These are phyloP conservation scores for Buphagus erythrorhynchus DNA, from an alignment of 2,797 vertebrate species.

Conservation along the genomic window DNA sequence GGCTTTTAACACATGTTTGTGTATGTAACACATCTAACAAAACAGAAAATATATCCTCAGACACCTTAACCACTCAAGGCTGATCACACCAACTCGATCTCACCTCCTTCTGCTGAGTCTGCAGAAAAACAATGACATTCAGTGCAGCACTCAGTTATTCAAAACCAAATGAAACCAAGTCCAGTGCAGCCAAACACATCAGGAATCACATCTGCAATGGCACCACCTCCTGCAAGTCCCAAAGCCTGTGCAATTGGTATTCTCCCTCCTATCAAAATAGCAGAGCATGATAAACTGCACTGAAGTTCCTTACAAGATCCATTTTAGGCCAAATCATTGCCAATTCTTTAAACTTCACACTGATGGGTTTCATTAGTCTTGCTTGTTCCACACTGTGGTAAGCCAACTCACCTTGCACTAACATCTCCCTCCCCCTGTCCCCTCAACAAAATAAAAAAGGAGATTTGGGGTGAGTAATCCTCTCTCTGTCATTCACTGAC, in stretches of 20 bases:
- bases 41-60: neutral
- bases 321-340: neutral
- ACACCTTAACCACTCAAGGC: neutral
- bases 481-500: neutral
- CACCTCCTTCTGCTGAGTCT: neutral
- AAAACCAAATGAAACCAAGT: neutral
- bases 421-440: neutral
- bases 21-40: neutral
- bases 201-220: accelerated
- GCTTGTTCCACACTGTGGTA: too few species aligned
- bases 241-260: neutral
- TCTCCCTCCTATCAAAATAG: neutral
- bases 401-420: neutral
- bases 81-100: neutral
- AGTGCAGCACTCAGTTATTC: neutral
- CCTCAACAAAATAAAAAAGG: neutral
- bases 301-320: neutral
- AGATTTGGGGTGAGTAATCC: neutral
- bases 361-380: neutral
- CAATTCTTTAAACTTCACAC: neutral
- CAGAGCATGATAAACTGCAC: neutral
- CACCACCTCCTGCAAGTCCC: neutral
- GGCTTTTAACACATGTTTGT: neutral
- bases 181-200: neutral
- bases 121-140: neutral